Conservation (phyloP, 2,888 invertebrate genomes). For the Callyntrura guangdongensis region DNA sequence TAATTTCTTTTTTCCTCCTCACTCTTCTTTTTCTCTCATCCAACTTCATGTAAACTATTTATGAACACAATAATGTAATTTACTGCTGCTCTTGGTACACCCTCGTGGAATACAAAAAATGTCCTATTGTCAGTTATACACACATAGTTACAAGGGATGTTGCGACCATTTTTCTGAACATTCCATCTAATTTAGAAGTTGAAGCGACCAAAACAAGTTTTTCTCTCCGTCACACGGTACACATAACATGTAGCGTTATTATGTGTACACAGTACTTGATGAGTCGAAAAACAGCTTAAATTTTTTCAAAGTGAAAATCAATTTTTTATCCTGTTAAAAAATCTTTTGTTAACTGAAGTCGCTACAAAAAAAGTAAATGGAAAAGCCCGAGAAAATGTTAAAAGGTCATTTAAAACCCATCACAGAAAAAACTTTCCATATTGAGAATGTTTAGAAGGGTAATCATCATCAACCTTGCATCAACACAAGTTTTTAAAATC, state of each 20-base stretch:
- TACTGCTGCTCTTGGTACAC: constrained; percentile 11
- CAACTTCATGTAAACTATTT: constrained; percentile 64
- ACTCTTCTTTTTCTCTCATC: constrained; percentile 7
- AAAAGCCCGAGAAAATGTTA: neutral
- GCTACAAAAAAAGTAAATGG: constrained; percentile 13
- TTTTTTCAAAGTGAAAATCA: constrained; percentile 16
- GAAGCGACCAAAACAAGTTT: neutral
- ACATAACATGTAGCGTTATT: no score
- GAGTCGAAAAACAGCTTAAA: neutral
- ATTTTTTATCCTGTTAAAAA: constrained; percentile 9
- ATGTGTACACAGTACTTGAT: no score
- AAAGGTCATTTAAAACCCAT: constrained; percentile 26
- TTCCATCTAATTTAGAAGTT: constrained; percentile 28
- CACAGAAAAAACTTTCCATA: neutral
- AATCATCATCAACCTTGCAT: no score
- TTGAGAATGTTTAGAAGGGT: no score
- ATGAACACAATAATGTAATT: constrained; percentile 74
- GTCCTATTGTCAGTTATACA: no score
- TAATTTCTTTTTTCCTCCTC: no score
- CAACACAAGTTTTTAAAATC: no score
- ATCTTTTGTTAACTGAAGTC: neutral
- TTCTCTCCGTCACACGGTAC: neutral
- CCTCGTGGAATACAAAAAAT: no score
- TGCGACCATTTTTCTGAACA: neutral
- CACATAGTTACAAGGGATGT: neutral